These are phyloP conservation scores for Chrysogorgia sp. DNA, from an alignment of 92 coral and sea anemone species.

Conservation along the genomic window DNA sequence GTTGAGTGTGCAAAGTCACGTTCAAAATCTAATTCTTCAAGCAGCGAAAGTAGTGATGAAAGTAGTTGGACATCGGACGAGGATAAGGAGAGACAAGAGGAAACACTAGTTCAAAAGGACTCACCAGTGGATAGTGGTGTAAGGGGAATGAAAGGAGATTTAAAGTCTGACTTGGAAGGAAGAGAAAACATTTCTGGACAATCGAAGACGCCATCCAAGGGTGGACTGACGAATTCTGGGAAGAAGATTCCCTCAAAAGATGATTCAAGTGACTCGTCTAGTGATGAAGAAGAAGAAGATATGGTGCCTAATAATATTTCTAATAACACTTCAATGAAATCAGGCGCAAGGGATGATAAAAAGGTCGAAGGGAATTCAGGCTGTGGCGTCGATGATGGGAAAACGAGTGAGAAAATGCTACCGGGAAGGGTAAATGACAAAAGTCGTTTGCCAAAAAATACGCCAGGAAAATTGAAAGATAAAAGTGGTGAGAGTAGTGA, in stretches of 20 bases:
- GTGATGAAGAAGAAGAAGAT: neutral
- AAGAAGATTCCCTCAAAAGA: neutral
- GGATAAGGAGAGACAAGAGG: neutral
- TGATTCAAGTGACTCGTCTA: neutral
- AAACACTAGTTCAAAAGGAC: neutral
- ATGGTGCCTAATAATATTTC: neutral
- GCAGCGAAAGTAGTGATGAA: conserved; percentile 12
- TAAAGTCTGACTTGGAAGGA: no score
- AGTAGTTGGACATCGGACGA: conserved; percentile 15
- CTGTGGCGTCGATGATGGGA: neutral
- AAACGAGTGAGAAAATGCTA: neutral
- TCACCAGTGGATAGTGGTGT: neutral
- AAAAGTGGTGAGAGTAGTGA: neutral
- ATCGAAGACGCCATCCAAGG: neutral
- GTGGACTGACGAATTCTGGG: neutral
- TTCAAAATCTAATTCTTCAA: neutral
- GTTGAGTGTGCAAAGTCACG: neutral
- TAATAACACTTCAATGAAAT: neutral
- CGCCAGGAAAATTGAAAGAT: neutral
- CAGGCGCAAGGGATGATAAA: no score
- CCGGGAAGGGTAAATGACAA: neutral
- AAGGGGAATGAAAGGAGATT: neutral
- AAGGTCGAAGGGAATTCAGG: neutral
- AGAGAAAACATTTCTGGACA: neutral
- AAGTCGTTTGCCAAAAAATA: neutral